Evolutionary conservation across 2,797 vertebrate genomes (phyloP).

Genomic region (Bufotes viridis): DNA sequence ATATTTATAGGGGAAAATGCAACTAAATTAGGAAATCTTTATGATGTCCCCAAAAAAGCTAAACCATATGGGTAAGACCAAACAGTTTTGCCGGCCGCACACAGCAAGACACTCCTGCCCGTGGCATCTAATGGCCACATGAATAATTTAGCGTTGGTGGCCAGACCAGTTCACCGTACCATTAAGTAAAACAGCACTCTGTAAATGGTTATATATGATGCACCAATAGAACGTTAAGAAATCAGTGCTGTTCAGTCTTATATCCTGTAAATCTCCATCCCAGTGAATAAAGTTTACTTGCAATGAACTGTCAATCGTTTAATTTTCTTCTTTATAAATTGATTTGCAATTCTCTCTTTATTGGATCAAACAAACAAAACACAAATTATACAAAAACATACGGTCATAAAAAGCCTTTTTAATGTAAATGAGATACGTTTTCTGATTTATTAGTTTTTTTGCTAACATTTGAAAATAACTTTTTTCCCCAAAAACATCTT

Average conservation of each 20-base stretch:
- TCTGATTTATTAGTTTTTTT: slow-evolving; percentile 13
- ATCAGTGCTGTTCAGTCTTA: not conserved
- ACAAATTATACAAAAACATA: slow-evolving; percentile 25
- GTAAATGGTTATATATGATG: not conserved
- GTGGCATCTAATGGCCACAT: too few species aligned
- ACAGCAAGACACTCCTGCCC: too few species aligned
- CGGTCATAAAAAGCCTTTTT: slow-evolving; percentile 7
- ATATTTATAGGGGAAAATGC: too few species aligned
- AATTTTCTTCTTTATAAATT: not conserved
- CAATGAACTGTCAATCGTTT: not conserved
- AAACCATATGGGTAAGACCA: too few species aligned
- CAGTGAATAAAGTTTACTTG: not conserved
- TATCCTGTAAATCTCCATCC: not conserved
- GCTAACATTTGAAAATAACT: not conserved
- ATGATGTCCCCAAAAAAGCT: too few species aligned
- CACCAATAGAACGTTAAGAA: not conserved
- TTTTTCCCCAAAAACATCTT: slow-evolving; percentile 10
- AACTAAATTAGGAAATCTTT: too few species aligned
- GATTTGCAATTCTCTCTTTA: slow-evolving; percentile 20
- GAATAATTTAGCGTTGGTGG: too few species aligned
- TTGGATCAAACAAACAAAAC: slow-evolving; percentile 17
- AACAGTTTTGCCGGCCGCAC: too few species aligned
- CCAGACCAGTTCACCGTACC: too few species aligned
- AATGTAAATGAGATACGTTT: slow-evolving; percentile 7
- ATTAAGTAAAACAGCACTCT: too few species aligned